Evolutionary conservation across 1,140 invertebrate genomes (phyloP).

Genomic region (Lepidotrigona ventralis): DNA sequence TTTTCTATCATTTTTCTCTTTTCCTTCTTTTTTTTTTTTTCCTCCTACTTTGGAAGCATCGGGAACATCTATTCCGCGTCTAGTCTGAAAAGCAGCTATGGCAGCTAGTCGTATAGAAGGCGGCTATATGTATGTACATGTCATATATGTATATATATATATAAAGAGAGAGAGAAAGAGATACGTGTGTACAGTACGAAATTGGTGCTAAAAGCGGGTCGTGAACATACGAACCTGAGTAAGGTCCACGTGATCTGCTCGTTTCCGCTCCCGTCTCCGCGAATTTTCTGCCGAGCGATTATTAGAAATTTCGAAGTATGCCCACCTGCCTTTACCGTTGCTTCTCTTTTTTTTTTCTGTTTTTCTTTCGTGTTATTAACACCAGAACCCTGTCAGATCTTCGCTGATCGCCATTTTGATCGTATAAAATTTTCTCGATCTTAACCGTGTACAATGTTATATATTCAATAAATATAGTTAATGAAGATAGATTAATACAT

Average conservation of each 20-base stretch:
- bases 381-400: background rate
- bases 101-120: slow-evolving; percentile 44
- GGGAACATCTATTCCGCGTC: slow-evolving; percentile 47
- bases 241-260: slow-evolving; percentile 55
- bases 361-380: background rate
- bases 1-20: background rate
- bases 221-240: slow-evolving; percentile 63
- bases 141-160: background rate
- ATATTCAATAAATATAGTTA: too few relatives aligned
- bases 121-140: slow-evolving; percentile 5
- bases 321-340: slow-evolving; percentile 19
- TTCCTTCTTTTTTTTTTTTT: background rate
- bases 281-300: slow-evolving; percentile 48
- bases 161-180: too few relatives aligned
- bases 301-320: slow-evolving; percentile 41
- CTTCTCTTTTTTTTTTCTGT: too few relatives aligned
- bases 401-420: background rate
- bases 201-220: slow-evolving; percentile 63
- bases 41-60: slow-evolving; percentile 40
- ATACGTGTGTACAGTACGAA: slow-evolving; percentile 45
- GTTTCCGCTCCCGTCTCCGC: slow-evolving; percentile 47
- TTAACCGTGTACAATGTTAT: background rate
- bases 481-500: too few relatives aligned
- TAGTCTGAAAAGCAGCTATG: slow-evolving; percentile 53
- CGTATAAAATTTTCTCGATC: background rate